Evolutionary conservation across 92 coral and sea anemone genomes (phyloP), one percentile per base, ranked within the genome.

Genomic region (Palythoa heliodiscus): DNA sequence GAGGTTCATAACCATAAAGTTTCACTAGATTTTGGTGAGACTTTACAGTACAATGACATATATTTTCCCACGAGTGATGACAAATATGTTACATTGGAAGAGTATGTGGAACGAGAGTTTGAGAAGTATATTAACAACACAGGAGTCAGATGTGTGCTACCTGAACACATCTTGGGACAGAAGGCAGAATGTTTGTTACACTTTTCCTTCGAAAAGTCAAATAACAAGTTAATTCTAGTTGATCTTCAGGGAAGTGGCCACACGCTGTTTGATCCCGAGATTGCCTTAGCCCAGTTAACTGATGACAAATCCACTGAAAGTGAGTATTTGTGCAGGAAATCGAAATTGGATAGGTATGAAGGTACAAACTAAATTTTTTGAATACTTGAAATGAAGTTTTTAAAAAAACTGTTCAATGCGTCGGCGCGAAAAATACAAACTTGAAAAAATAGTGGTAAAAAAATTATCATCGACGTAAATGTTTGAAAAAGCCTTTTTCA

Each of bases 151-250:
- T 91, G 89, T 83, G 85, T 87, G n/a, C 61, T 82, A 37, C 38
- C 19, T 72, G 47, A 86, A 64, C 53, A 83, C 81, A 80, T 74
- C 54, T 67, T 86, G 39, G 89, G 84, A 60, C 89, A 89, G 82
- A 89, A 89, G 83, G 92, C 90, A 82, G 85, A 90, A 76, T 89
- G 89, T 70, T 57, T 89, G 68, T 79, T 86, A 14, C 81, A 79
- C 64, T 87, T 87, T 69, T 87, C 90, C 57, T 87, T 66, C 82
- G 90, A 87, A 82, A 82, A 82, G 64, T 82, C 86, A 16, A 38
- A 23, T 11, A 39, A 37, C 60, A 82, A 82, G 25, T n/a, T 82
- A 43, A 14, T 82, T 61, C 29, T 82, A 40, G 77, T 82, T 48
- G 86, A 82, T 19, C 71, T 82, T 66, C 86, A 82, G 50, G 86